Conservation (phyloP, 1,140 invertebrate species). For the Adelges cooleyi region DNA sequence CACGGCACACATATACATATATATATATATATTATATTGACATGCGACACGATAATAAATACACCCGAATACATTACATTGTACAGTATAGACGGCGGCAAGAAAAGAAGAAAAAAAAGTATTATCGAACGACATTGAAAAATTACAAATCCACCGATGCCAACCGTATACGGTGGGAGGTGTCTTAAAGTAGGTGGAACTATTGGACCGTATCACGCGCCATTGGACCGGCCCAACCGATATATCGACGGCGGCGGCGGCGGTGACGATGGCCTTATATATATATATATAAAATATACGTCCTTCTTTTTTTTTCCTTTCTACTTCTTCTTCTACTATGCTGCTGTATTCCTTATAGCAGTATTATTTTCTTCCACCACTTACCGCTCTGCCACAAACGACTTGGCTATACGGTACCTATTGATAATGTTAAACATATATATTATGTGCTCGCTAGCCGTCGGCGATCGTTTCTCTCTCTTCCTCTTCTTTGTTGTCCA, state of each 20-base stretch:
- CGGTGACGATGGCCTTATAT: neutral
- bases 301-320: neutral
- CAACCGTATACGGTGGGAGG: neutral
- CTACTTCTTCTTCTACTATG: neutral
- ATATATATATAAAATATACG: no score
- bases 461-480: no score
- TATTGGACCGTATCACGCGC: constrained; percentile 26
- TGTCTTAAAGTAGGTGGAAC: constrained; percentile 26
- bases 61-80: no score
- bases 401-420: no score
- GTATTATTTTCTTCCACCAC: neutral
- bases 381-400: neutral
- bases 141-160: constrained; percentile 4
- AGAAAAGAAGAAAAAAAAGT: neutral
- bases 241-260: constrained; percentile 3
- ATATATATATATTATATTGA: no score
- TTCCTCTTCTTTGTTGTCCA: no score
- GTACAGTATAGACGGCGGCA: no score
- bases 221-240: constrained; percentile 22
- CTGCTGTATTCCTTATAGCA: neutral
- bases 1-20: no score
- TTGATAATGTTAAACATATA: no score
- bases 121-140: neutral
- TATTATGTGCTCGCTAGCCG: no score
- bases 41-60: no score